Percentiles rank a stretch among this genome's conserved stretches.
Evolutionary conservation across 1,140 invertebrate genomes (phyloP).

Genomic region (Hermetia illucens): DNA sequence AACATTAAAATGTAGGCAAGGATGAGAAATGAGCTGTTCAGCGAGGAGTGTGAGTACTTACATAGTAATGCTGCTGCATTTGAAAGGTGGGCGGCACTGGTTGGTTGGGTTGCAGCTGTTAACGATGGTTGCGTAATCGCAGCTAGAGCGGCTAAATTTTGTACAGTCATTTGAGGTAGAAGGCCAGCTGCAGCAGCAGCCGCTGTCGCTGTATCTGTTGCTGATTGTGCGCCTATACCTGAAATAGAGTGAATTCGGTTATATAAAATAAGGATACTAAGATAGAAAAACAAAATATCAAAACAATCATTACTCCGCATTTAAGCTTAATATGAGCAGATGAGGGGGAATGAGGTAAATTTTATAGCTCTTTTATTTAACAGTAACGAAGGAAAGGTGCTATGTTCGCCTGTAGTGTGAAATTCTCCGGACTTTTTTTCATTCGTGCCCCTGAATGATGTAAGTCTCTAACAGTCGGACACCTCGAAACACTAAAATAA

Average conservation of each 20-base stretch:
- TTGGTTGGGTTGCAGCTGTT: constrained; percentile 39
- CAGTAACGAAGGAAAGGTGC: background rate
- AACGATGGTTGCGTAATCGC: constrained; percentile 63
- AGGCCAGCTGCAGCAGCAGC: constrained; percentile 39
- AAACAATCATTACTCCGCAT: background rate
- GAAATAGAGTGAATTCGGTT: constrained; percentile 6
- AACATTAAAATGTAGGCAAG: no score
- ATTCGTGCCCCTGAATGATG: no score
- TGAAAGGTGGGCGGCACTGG: constrained; percentile 25
- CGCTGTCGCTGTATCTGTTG: constrained; percentile 24
- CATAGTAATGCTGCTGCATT: constrained; percentile 28
- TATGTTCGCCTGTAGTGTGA: no score
- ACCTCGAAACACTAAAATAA: no score
- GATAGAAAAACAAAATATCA: background rate
- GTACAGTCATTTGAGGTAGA: constrained; percentile 69
- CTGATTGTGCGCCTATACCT: constrained; percentile 29
- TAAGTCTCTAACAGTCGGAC: no score
- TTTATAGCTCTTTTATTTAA: background rate
- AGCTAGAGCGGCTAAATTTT: constrained; percentile 78
- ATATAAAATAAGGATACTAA: constrained; percentile 2
- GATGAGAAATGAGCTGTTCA: no score
- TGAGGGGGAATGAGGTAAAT: background rate
- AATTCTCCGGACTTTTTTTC: no score
- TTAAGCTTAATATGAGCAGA: background rate
- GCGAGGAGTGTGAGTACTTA: no score